Evolutionary conservation across 2,888 invertebrate species (phyloP), one percentile per base, ranked within the genome.

Genomic region (Slavum lentiscoides): DNA sequence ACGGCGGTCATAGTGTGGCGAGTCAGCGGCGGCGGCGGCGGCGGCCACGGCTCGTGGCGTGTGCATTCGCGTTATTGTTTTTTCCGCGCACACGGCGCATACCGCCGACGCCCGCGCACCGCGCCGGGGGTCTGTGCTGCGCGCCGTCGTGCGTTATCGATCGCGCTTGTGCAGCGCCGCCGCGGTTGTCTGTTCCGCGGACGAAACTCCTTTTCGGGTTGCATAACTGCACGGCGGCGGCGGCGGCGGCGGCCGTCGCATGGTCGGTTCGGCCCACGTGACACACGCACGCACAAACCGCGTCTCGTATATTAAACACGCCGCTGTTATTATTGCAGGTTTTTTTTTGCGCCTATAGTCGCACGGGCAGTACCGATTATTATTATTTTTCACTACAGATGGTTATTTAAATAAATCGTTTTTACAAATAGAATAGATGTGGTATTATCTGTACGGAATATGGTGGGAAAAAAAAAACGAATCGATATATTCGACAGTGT

Each of bases 81-180:
- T 59, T n/a, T 30, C 4, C 30, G 1, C 30, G 23, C 69, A 30
- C 69, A 69, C 70, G 59, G 55, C 37, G 37, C 17, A 11, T 58
- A 19, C 49, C 30, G 30, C 4, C 30, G 9, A 39, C 19, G 23
- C 23, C 61, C 43, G 43, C 49, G 23, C 59, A 43, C 43, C 73
- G 61, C 43, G n/a, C 73, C 61, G 58, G 59, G 39, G 58, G 7
- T 37, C n/a, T 11, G 66, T 1, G 15, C 39, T 13, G 13, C 30
- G 4, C 62, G 30, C 19, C 70, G 55, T 37, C 70, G 72, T 73
- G 73, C 73, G 73, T 23, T 73, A 73, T 73, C 73, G 73, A 73
- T 73, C 49, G 49, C 49, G 13, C 49, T 9, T 49, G 49, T 49
- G 49, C 49, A 49, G 49, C 49, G 13, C n/a, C n/a, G 59, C 59